phyloP scores from a whole-genome alignment of 2,888 invertebrate species.

The Trachelus stipa region DNA sequence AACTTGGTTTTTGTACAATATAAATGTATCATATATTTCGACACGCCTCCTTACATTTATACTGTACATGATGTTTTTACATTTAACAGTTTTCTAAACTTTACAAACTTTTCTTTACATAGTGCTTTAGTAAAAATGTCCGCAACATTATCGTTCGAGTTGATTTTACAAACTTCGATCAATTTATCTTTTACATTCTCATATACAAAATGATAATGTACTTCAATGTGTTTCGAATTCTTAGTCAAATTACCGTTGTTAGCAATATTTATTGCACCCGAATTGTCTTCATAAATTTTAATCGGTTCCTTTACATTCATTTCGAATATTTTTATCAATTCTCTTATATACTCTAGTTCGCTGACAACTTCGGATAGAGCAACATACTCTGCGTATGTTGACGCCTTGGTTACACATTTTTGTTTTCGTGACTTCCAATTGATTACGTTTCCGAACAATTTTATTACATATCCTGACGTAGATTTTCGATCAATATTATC shows the following conservation, averaged over 20 bases:
- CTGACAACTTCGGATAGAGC: constrained; percentile 29
- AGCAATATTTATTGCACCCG: constrained; percentile 38
- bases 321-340: constrained; percentile 27
- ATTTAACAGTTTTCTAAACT: too few species aligned
- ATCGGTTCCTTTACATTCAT: constrained; percentile 28
- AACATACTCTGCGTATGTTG: constrained; percentile 30
- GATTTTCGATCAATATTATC: too few species aligned
- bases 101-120: too few species aligned
- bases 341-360: constrained; percentile 21
- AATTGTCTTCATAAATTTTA: constrained; percentile 43
- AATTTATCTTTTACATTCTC: too few species aligned
- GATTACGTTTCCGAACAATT: constrained; percentile 27
- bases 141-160: too few species aligned
- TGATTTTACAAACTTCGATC: too few species aligned
- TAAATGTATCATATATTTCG: too few species aligned
- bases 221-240: constrained; percentile 35
- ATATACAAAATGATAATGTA: constrained; percentile 21
- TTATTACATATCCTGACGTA: constrained; percentile 14
- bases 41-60: too few species aligned
- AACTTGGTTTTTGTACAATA: too few species aligned
- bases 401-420: constrained; percentile 29
- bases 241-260: constrained; percentile 43
- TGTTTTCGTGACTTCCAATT: constrained; percentile 32
- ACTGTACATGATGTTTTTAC: too few species aligned
- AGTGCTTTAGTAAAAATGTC: too few species aligned